phyloP scores from a whole-genome alignment of 1,140 invertebrate species.

The Drosophila sp. region DNA sequence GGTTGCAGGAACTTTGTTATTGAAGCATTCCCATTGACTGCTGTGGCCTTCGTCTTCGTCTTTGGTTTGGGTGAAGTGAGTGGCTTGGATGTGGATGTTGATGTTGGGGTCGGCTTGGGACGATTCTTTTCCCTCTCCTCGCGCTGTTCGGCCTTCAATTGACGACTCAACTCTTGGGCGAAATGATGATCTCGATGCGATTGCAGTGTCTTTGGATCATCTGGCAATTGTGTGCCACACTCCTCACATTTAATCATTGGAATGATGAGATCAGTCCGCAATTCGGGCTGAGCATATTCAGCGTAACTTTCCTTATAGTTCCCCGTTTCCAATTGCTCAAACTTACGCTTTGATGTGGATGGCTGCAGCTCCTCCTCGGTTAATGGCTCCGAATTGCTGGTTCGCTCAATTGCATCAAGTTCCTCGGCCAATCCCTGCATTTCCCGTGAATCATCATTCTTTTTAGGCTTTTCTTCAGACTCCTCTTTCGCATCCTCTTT shows the following conservation, averaged over 20 bases:
- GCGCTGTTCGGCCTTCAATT: slow-evolving; percentile 82
- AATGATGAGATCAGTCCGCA: slow-evolving; percentile 49
- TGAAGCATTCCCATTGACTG: background rate
- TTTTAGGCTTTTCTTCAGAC: background rate
- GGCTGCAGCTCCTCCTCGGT: slow-evolving; percentile 43
- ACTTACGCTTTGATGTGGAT: slow-evolving; percentile 61
- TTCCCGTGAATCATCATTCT: slow-evolving; percentile 32
- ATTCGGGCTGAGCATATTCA: slow-evolving; percentile 61
- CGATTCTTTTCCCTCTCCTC: slow-evolving; percentile 55
- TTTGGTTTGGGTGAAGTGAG: slow-evolving; percentile 41
- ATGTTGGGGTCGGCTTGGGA: background rate
- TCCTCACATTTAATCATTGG: slow-evolving; percentile 85
- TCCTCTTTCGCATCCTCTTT: background rate
- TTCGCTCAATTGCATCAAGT: slow-evolving; percentile 55
- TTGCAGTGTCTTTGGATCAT: slow-evolving; percentile 78
- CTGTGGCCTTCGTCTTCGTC: slow-evolving; percentile 35
- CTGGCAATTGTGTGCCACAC: slow-evolving; percentile 77
- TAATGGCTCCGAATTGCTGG: slow-evolving; percentile 15
- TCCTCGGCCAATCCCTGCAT: slow-evolving; percentile 55
- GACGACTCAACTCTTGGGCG: slow-evolving; percentile 85
- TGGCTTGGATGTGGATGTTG: background rate
- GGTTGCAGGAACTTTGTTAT: slow-evolving; percentile 62
- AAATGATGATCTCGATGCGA: slow-evolving; percentile 86
- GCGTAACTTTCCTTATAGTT: slow-evolving; percentile 61
- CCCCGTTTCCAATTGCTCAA: slow-evolving; percentile 33